A percentile compares a stretch with the other conserved stretches of the same genome.
Evolutionary conservation across 2,888 invertebrate genomes (phyloP).

Genomic region (Hymenopus coronatus): DNA sequence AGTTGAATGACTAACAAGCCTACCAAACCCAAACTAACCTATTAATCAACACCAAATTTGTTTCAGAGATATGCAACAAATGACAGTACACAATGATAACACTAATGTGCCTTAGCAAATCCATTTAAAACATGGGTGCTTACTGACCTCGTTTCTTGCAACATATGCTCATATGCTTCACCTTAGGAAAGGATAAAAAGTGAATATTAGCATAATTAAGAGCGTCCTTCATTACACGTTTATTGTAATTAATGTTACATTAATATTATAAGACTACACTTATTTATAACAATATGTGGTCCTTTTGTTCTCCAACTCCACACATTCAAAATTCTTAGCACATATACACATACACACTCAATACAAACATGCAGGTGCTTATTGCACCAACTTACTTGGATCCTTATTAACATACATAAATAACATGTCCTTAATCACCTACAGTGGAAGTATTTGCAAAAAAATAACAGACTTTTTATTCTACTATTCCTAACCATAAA

Average conservation of each 20-base stretch:
- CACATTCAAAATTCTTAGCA: background rate
- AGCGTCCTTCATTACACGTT: background rate
- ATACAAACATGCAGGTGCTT: background rate
- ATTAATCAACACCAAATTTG: too few relatives aligned
- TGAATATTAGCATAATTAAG: background rate
- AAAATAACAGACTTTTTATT: background rate
- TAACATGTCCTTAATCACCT: background rate
- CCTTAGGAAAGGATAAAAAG: background rate
- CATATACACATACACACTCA: background rate
- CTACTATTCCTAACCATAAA: background rate
- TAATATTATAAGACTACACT: background rate
- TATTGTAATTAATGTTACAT: slow-evolving; percentile 2
- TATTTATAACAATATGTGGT: slow-evolving; percentile 1
- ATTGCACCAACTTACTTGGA: background rate
- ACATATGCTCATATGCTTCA: too few relatives aligned
- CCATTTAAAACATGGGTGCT: too few relatives aligned
- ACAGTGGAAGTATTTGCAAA: background rate
- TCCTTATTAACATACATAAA: background rate
- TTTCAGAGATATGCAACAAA: too few relatives aligned
- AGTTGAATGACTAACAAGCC: too few relatives aligned
- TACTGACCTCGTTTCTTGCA: too few relatives aligned
- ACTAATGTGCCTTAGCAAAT: too few relatives aligned
- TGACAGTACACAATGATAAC: too few relatives aligned
- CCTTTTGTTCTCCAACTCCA: background rate
- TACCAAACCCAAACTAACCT: too few relatives aligned